Evolutionary conservation across 2,113 vertebrate species (phyloP), one percentile per base, ranked within the genome.

Genomic region (Neomonachus schauinslandi): DNA sequence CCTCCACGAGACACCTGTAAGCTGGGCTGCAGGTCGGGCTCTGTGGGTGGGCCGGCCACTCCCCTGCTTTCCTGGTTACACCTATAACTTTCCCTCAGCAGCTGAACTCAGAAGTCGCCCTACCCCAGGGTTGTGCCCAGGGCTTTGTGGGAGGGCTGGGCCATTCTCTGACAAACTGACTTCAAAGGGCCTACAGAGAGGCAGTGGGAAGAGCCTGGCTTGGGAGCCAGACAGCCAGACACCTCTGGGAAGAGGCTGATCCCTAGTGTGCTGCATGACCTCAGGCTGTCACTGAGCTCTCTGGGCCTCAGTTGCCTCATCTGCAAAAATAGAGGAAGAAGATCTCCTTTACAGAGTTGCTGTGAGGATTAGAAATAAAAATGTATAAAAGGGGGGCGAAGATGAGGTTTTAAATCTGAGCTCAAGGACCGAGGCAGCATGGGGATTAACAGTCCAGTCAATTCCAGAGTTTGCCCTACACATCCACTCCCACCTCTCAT

Each of bases 341-440:
- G 28, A 92, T 81, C 36, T 69, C 84, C 55, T 82, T 76, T 59
- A 74, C 24, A 83, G 67, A 76, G n/a, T 53, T 87, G n/a, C 42
- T 74, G 57, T 67, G 39, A 88, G 67, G 11, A 42, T 95, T 49
- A 76, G 63, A 90, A 91, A 83, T 74, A 89, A 79, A 89, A 94
- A 57, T 59, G 42, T 12, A 33, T 39, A n/a, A 87, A 61, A 81
- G 36, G 3, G 28, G 19, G 53, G 71, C 46, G 93, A 63, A 92
- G 49, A 55, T 28, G 71, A 77, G 22, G 33, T 79, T 61, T 51
- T 31, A 82, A 80, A 57, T 57, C 79, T 65, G 80, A 90, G 63
- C 85, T 91, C 24, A 76, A 77, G 65, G 51, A 55, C 22, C 76
- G 21, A 86, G 7, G 28, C 67, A 33, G 36, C 10, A 1, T 19